Percentiles rank a stretch among this genome's conserved stretches.
Evolutionary conservation across 2,797 vertebrate genomes (phyloP).

Genomic region (Dromococcyx pavoninus): DNA sequence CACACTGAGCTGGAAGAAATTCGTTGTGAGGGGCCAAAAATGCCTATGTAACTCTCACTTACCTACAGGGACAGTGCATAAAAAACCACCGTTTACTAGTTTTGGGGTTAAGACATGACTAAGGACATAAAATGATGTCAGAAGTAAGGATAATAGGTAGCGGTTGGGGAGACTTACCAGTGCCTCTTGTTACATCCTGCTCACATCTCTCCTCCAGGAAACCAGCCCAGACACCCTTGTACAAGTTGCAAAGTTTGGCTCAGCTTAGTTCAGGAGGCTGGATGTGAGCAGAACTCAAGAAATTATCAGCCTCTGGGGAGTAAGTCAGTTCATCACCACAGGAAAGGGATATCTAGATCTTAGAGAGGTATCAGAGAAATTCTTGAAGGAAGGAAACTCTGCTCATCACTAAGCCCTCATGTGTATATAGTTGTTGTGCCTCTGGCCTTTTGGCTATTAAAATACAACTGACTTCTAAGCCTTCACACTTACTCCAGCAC

Average conservation of each 20-base stretch:
- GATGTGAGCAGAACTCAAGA: too few relatives aligned
- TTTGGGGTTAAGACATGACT: not conserved
- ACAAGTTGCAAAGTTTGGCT: too few relatives aligned
- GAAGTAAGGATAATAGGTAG: not conserved
- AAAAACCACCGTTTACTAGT: not conserved
- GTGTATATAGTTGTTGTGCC: not conserved
- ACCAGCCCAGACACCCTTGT: too few relatives aligned
- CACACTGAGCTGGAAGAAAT: conserved; percentile 21
- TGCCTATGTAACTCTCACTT: not conserved
- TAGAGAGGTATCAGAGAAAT: not conserved
- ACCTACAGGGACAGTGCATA: not conserved
- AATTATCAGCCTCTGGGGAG: not conserved
- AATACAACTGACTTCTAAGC: not conserved
- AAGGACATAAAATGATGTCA: not conserved
- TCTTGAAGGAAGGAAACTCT: not conserved
- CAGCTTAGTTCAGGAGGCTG: too few relatives aligned
- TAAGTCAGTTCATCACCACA: not conserved
- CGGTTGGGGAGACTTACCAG: too few relatives aligned
- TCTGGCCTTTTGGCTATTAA: not conserved
- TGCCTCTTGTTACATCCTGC: too few relatives aligned
- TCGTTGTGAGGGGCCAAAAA: not conserved
- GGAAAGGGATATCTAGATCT: not conserved
- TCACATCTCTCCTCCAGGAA: too few relatives aligned
- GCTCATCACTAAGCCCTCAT: not conserved
- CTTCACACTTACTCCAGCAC: not conserved